Conservation (phyloP, 1,140 invertebrate species). For the Macrosteles quadrilineatus region DNA sequence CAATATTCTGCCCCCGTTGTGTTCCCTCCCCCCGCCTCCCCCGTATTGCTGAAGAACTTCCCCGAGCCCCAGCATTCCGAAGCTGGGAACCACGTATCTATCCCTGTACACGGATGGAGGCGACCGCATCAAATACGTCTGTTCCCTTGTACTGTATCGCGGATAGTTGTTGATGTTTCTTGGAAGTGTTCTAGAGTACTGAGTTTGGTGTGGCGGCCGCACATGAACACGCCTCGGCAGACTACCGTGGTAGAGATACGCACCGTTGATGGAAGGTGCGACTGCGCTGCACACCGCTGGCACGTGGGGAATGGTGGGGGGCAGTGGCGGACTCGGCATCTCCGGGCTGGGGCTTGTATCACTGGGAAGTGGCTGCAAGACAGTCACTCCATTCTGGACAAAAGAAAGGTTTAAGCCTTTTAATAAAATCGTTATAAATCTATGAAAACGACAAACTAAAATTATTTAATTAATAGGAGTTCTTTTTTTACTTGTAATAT, state of each 20-base stretch:
- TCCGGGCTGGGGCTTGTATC: background rate
- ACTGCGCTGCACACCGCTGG: slow-evolving; percentile 21
- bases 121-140: slow-evolving; percentile 13
- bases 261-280: slow-evolving; percentile 32
- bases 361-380: background rate
- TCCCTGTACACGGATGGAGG: background rate
- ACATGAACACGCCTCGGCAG: slow-evolving; percentile 11
- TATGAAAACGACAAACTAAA: background rate
- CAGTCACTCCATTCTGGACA: slow-evolving; percentile 6
- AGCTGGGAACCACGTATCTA: slow-evolving; percentile 27
- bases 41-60: slow-evolving; percentile 32
- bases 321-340: background rate
- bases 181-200: slow-evolving; percentile 15
- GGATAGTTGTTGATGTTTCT: slow-evolving; percentile 5
- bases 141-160: background rate
- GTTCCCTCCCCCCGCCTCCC: background rate
- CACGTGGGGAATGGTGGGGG: background rate
- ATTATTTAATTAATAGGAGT: no score
- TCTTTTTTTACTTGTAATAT: no score
- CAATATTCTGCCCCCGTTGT: slow-evolving; percentile 6
- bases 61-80: slow-evolving; percentile 22
- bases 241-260: slow-evolving; percentile 34
- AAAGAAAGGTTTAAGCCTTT: background rate
- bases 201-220: background rate
- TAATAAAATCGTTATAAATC: background rate